Conservation (phyloP, 2,113 vertebrate species). For the Vicugna pacos region DNA sequence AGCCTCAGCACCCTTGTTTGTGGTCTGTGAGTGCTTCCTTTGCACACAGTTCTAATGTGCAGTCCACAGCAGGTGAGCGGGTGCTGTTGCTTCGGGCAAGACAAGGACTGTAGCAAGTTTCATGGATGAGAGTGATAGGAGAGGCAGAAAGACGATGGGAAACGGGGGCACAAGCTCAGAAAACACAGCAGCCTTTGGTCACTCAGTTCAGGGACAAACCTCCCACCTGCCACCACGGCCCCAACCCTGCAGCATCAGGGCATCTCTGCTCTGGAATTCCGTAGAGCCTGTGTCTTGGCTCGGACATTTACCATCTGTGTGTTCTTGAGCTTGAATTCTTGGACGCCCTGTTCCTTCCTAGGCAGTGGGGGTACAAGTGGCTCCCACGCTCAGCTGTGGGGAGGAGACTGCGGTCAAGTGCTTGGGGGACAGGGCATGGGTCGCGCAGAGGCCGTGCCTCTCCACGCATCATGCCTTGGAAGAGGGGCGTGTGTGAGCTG, state of each 20-base stretch:
- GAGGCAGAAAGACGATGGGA: not conserved
- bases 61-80: not conserved
- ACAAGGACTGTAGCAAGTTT: not conserved
- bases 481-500: not conserved
- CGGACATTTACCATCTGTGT: not conserved
- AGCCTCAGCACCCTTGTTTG: not conserved
- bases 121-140: not conserved
- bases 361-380: not conserved
- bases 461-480: rapidly evolving
- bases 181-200: not conserved
- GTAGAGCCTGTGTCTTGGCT: not conserved
- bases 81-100: not conserved
- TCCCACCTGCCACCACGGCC: not conserved
- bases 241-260: too few species aligned
- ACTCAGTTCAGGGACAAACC: not conserved
- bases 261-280: not conserved
- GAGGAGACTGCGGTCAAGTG: not conserved
- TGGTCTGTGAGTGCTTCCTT: not conserved
- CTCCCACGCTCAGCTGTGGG: not conserved
- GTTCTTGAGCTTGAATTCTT: not conserved
- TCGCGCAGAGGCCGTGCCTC: not conserved
- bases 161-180: not conserved
- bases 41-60: not conserved
- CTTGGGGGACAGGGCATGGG: not conserved
- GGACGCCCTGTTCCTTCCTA: not conserved